phyloP scores from a whole-genome alignment of 2,888 invertebrate genomes.

The Cryptocephalus moraei region DNA sequence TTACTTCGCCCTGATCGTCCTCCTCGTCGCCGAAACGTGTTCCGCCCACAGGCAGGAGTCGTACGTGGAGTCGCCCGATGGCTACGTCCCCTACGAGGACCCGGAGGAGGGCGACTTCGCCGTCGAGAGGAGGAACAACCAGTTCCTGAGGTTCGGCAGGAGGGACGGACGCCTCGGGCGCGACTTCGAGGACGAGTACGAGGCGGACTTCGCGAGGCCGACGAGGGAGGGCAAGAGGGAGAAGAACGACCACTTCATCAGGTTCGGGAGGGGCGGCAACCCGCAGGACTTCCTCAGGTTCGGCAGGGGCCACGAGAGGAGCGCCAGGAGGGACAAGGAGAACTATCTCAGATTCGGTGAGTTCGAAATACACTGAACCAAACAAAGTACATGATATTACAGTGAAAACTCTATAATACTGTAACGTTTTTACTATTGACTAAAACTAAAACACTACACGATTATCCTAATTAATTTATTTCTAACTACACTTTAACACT shows the following conservation, averaged over 20 bases:
- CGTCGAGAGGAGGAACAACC: background rate
- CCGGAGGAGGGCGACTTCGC: background rate
- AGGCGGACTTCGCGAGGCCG: background rate
- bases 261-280: background rate
- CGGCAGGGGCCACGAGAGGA: background rate
- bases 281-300: background rate
- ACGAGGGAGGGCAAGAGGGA: background rate
- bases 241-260: background rate
- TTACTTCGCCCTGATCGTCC: background rate
- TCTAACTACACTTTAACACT: no score
- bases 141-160: background rate
- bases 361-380: background rate
- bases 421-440: no score
- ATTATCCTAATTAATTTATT: no score
- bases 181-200: background rate
- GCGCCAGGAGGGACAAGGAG: background rate
- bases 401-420: no score
- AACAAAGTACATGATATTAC: background rate
- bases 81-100: background rate
- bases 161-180: background rate
- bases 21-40: background rate
- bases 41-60: background rate
- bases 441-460: no score
- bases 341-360: background rate
- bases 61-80: background rate